phyloP scores from a whole-genome alignment of 2,113 vertebrate species.

The Chelonoidis abingdonii region DNA sequence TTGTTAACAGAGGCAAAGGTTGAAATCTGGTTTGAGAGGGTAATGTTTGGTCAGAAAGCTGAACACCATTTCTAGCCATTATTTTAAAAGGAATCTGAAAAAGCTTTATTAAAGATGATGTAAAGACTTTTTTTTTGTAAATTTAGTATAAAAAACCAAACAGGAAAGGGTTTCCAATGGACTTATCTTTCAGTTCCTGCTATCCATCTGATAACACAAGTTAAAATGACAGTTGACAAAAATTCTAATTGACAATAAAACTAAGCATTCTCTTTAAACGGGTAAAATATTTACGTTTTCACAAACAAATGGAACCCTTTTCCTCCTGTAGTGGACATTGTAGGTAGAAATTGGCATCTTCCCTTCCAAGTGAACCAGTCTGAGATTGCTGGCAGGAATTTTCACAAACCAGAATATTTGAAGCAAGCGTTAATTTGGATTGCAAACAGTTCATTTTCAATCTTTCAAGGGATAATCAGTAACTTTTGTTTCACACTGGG shows the following conservation, averaged over 20 bases:
- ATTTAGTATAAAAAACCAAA: not conserved
- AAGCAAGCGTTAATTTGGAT: not conserved
- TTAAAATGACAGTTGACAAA: not conserved
- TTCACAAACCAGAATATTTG: not conserved
- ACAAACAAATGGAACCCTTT: not conserved
- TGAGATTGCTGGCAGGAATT: not conserved
- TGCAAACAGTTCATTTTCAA: not conserved
- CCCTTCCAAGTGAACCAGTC: not conserved
- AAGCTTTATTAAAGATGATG: not conserved
- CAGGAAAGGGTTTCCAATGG: not conserved
- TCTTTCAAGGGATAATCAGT: not conserved
- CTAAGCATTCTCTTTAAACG: not conserved
- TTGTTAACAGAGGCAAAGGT: not conserved
- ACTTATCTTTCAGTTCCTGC: not conserved
- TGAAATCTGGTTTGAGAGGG: not conserved
- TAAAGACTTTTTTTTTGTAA: not conserved
- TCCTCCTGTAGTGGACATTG: not conserved
- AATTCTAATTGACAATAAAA: not conserved
- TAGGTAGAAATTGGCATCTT: not conserved
- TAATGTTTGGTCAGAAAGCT: not conserved
- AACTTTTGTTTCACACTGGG: not conserved
- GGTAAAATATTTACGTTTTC: not conserved
- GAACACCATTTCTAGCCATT: not conserved
- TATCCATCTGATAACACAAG: not conserved
- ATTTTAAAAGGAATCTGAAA: not conserved